Evolutionary conservation across 2,113 vertebrate genomes (phyloP), one percentile per base, ranked within the genome.

Genomic region (Irena cyanogastra): DNA sequence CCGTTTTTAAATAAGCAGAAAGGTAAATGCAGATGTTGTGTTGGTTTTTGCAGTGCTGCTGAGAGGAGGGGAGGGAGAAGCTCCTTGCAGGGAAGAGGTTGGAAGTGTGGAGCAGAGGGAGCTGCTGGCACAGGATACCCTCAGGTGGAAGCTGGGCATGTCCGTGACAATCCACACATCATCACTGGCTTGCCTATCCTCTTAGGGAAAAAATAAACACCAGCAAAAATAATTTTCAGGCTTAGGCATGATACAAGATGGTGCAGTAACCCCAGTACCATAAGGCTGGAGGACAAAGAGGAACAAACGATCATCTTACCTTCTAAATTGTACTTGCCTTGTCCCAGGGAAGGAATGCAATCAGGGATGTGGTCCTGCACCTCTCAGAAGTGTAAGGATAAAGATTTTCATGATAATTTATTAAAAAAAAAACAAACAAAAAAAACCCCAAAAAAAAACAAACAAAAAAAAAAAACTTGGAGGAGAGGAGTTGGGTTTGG

Each of bases 1-100:
- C 97, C 83, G 0, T 97, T 98, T 91, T 56, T 98, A 96, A 98
- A 94, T 93, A 98, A 97, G 97, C 97, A 98, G 81, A 98, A 99
- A 99, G 99, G 99, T 99, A 98, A 98, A 95, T 79, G 44, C 53
- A 26, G 53, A 35, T 21, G n/a, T 90, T 88, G 5, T 11, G 68
- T 72, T 37, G 81, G 3, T 16, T 65, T 92, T 82, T 35, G 16
- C 13, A 8, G 24, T n/a, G 61, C 22, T 84, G 41, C 22, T 60
- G 63, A 83, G 70, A 76, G 19, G 13, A 65, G 75, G 61, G 74
- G 85, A 53, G 75, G 66, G 82, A 56, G 47, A 60, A 44, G 41
- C 1, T 52, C 39, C 60, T 64, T 31, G 44, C 31, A 45, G 37
- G 53, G 57, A 33, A 77, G 21, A 4, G 30, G 28, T 61, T 26